Base-by-base conservation (phyloP, 92 coral and sea anemone species). In the Hydrozoanthus gracilis region DNA sequence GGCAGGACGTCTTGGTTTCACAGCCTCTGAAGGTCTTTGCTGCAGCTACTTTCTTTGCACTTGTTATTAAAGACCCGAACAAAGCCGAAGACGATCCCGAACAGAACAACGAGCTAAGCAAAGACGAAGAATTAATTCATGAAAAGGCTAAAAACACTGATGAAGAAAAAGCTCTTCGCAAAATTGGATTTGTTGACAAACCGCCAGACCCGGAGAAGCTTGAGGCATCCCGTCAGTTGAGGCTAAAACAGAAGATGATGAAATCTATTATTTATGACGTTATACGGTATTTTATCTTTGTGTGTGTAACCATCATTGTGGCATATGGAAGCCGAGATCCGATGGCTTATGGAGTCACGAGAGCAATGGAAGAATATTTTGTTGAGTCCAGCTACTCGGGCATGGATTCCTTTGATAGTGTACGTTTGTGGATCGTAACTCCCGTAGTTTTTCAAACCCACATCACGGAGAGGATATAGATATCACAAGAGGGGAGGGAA, bases 1-100 rank as follows among this genome's bases (percentile, higher is more conserved):
- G 99, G 99, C 99, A 96, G 78, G 99, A 96, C 58, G 99, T 96
- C 13, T 92, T 96, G 6, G 87, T 96, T 47, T 96, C 99, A 10
- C 99, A 96, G 86, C 99, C 99, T 45, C 91, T 95, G 12, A 96
- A 96, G 68, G 99, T 96, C 10, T 96, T 96, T 82, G 99, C 99
- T 7, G 98, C 98, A 5, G 99, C 99, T 51, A 96, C 94, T 89
- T 92, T 96, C 88, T 96, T 96, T 82, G 99, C 99, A 8, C 86
- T 96, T 35, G 92, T 96, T 67, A 92, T 92, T 83, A 96, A 96
- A 89, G 99, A 96, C 74, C 99, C 99, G 13, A 96, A 95, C 90
- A 96, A 96, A 72, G 95, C 95, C 3, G 98, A 93, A 67, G 99
- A 95, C 7, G 98, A 96, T 15, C 88, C 91, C 56, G 95, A 96